Percentiles rank a stretch among this genome's conserved stretches.
Conservation (phyloP, 1,140 invertebrate genomes). For the Streblospio benedicti region DNA sequence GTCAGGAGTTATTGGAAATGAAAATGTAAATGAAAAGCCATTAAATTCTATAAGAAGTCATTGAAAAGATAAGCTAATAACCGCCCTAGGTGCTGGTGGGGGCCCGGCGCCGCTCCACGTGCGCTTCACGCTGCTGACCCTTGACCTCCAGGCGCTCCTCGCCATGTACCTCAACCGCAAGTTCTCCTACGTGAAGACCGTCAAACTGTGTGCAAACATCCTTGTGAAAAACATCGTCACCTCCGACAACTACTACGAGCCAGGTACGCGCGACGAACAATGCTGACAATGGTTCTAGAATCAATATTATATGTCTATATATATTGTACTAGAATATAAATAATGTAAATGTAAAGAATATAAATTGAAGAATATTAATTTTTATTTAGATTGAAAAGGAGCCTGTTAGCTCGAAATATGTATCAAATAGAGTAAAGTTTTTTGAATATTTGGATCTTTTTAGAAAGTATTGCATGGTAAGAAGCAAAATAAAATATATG, state of each 20-base stretch:
- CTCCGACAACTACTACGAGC: conserved; percentile 43
- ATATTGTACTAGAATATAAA: too few relatives aligned
- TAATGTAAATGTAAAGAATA: background rate
- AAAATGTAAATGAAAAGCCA: too few relatives aligned
- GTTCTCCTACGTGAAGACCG: conserved; percentile 38
- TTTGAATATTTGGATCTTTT: too few relatives aligned
- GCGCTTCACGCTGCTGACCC: conserved; percentile 42
- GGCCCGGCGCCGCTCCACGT: conserved; percentile 38
- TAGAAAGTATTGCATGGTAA: too few relatives aligned
- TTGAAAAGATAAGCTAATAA: too few relatives aligned
- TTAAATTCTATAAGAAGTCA: too few relatives aligned
- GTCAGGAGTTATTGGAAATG: too few relatives aligned
- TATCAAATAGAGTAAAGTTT: too few relatives aligned
- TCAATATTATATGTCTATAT: too few relatives aligned
- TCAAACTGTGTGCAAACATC: conserved; percentile 45
- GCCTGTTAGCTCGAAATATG: background rate
- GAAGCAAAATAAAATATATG: too few relatives aligned
- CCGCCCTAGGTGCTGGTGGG: too few relatives aligned
- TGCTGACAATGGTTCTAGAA: background rate
- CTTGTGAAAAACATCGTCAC: conserved; percentile 44
- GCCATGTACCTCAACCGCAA: conserved; percentile 42
- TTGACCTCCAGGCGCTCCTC: conserved; percentile 42
- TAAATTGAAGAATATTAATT: background rate
- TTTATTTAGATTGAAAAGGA: background rate
- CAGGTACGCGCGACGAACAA: too few relatives aligned